Conservation (phyloP, 2,888 invertebrate genomes). For the Subacronicta megacephala region DNA sequence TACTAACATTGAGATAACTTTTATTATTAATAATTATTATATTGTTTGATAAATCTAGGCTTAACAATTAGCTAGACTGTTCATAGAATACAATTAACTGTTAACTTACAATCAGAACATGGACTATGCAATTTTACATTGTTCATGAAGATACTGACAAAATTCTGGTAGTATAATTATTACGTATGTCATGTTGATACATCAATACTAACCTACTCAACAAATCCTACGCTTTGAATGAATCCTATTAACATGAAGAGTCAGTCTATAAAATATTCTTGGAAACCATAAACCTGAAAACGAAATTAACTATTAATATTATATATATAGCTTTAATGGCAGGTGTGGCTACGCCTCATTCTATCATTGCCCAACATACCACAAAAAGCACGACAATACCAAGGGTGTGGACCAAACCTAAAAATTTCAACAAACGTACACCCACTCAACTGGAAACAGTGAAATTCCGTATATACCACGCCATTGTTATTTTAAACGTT, state of each 20-base stretch:
- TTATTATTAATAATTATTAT: no score
- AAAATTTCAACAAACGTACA: slow-evolving; percentile 71
- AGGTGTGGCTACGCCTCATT: slow-evolving; percentile 47
- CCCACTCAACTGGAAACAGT: slow-evolving; percentile 72
- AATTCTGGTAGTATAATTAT: no score
- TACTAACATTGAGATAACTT: slow-evolving; percentile 19
- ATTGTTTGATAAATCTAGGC: no score
- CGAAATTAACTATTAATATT: slow-evolving; percentile 5
- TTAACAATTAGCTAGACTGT: no score
- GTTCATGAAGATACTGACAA: no score
- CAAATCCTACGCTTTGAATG: slow-evolving; percentile 19
- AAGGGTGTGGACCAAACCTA: slow-evolving; percentile 67
- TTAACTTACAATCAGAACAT: no score
- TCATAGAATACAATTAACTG: no score
- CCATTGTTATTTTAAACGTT: slow-evolving; percentile 59
- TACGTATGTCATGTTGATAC: no score
- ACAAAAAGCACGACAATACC: slow-evolving; percentile 67
- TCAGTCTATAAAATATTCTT: slow-evolving; percentile 33
- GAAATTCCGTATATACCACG: slow-evolving; percentile 70
- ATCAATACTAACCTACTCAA: background rate
- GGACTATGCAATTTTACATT: no score
- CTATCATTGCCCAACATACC: slow-evolving; percentile 32
- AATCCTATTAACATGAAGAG: slow-evolving; percentile 10
- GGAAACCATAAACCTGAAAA: slow-evolving; percentile 28
- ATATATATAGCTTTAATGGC: slow-evolving; percentile 6